phyloP scores from a whole-genome alignment of 2,888 invertebrate genomes.

The Boloria selene region DNA sequence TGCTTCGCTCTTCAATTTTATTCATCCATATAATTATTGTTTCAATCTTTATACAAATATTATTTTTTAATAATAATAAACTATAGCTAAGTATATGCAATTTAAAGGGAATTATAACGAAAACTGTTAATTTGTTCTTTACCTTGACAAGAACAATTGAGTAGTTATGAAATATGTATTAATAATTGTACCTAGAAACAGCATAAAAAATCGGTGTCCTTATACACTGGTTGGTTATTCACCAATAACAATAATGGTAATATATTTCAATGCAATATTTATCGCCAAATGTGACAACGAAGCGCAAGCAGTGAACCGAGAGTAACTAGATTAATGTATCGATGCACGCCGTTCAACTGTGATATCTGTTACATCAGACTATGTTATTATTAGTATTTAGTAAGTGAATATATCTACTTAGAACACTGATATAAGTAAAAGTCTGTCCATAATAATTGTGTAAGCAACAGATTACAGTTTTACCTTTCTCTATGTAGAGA shows the following conservation, averaged over 20 bases:
- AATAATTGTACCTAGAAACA: neutral
- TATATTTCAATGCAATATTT: constrained; percentile 23
- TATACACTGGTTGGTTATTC: neutral
- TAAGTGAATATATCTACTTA: neutral
- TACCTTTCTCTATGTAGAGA: too few relatives aligned
- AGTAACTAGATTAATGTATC: constrained; percentile 66
- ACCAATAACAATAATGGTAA: neutral
- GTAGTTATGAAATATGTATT: too few relatives aligned
- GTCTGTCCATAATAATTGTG: too few relatives aligned
- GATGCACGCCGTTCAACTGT: constrained; percentile 12
- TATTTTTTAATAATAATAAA: neutral
- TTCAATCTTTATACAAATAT: neutral
- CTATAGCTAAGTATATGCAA: too few relatives aligned
- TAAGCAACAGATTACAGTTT: too few relatives aligned
- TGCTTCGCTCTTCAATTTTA: constrained; percentile 1
- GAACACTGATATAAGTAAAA: neutral
- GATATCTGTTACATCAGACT: constrained; percentile 39
- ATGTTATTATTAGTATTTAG: constrained; percentile 23
- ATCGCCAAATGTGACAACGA: constrained; percentile 21
- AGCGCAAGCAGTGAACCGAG: constrained; percentile 59
- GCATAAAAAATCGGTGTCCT: neutral
- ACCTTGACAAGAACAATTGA: too few relatives aligned
- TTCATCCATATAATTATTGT: constrained; percentile 4
- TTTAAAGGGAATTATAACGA: too few relatives aligned
- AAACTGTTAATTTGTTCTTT: too few relatives aligned